A percentile compares a stretch with the other conserved stretches of the same genome.
These are phyloP conservation scores for Cheilosia soror DNA, from an alignment of 2,888 invertebrate species.

Conservation along the genomic window DNA sequence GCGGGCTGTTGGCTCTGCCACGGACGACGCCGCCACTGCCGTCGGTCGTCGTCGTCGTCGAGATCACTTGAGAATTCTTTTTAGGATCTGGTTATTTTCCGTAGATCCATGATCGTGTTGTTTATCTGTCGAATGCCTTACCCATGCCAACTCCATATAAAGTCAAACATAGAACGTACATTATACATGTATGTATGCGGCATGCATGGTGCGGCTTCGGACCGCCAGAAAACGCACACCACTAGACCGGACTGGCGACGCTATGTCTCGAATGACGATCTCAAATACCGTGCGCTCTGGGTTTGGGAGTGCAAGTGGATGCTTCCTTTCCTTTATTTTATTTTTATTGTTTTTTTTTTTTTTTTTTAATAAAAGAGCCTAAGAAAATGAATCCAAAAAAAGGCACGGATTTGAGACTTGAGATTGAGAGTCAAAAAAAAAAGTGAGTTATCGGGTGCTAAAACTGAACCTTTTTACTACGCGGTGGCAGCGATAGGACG, in stretches of 20 bases:
- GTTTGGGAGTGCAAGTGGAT: conserved; percentile 72
- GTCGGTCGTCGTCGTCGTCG: conserved; percentile 22
- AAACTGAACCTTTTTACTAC: conserved; percentile 63
- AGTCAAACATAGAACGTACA: conserved; percentile 64
- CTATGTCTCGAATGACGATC: conserved; percentile 75
- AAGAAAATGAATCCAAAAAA: conserved; percentile 60
- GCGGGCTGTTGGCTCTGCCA: conserved; percentile 42
- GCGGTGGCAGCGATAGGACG: conserved; percentile 50
- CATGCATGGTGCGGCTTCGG: conserved; percentile 18
- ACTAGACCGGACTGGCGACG: conserved; percentile 71
- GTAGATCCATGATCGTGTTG: conserved; percentile 73
- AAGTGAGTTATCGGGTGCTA: conserved; percentile 74
- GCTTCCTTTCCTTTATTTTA: conserved; percentile 70
- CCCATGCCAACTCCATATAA: conserved; percentile 70
- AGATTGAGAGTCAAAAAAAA: conserved; percentile 50
- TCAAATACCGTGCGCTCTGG: conserved; percentile 66
- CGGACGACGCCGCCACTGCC: conserved; percentile 4
- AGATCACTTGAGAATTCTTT: conserved; percentile 75
- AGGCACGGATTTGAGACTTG: conserved; percentile 58
- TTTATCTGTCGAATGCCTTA: conserved; percentile 74
- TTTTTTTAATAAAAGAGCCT: conserved; percentile 41
- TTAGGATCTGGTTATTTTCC: conserved; percentile 75
- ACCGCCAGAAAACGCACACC: conserved; percentile 71
- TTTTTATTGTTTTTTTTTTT: conserved; percentile 20
- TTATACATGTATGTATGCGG: conserved; percentile 11